Evolutionary conservation across 2,113 vertebrate genomes (phyloP).

Genomic region (Pedetes capensis): DNA sequence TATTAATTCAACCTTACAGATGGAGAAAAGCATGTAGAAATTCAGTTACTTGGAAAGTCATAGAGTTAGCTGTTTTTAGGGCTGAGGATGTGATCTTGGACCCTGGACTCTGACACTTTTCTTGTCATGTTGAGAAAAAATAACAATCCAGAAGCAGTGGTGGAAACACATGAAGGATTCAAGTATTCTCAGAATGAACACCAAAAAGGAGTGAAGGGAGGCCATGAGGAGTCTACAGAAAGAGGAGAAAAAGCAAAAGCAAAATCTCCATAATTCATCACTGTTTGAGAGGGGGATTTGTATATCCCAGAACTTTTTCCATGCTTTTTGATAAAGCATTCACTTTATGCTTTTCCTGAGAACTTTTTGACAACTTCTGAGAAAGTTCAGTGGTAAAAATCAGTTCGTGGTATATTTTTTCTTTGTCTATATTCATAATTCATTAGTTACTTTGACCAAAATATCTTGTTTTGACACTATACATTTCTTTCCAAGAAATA

Average conservation of each 20-base stretch:
- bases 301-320: neutral
- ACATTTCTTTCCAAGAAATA: neutral
- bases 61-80: neutral
- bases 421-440: neutral
- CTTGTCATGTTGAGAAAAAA: neutral
- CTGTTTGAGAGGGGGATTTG: neutral
- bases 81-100: neutral
- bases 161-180: neutral
- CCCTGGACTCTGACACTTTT: neutral
- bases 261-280: neutral
- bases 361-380: neutral
- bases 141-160: neutral
- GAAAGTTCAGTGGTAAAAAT: neutral
- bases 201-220: neutral
- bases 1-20: neutral
- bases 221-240: neutral
- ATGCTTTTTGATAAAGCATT: neutral
- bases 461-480: neutral
- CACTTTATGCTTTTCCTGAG: neutral
- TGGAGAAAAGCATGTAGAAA: neutral
- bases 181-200: neutral
- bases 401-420: neutral
- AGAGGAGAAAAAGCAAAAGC: neutral
- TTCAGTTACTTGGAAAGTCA: neutral
- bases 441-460: neutral